These are phyloP conservation scores for Brenthis ino DNA, from an alignment of 2,888 invertebrate genomes.

Conservation along the genomic window DNA sequence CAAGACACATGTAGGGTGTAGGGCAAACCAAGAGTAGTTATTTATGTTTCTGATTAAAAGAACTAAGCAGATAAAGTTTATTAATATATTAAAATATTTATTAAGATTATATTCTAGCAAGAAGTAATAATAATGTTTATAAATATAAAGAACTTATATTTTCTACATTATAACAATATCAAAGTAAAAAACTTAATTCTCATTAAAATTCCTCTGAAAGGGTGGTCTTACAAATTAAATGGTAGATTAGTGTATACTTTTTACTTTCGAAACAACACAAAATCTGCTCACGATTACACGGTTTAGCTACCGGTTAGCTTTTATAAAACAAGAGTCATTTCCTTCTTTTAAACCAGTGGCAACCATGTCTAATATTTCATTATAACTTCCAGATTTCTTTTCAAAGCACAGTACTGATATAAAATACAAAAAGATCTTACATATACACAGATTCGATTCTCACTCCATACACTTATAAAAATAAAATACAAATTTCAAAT, in stretches of 20 bases:
- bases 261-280: constrained; percentile 56
- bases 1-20: constrained; percentile 57
- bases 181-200: constrained; percentile 32
- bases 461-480: no score
- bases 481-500: no score
- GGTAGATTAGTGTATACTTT: constrained; percentile 37
- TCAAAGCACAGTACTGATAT: neutral
- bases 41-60: constrained; percentile 25
- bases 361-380: constrained; percentile 33
- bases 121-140: neutral
- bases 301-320: constrained; percentile 49
- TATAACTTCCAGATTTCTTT: constrained; percentile 18
- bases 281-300: constrained; percentile 64
- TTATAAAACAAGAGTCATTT: constrained; percentile 63
- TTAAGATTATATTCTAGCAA: neutral
- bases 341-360: constrained; percentile 49
- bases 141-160: constrained; percentile 30
- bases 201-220: constrained; percentile 36
- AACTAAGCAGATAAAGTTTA: neutral
- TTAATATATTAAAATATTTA: neutral
- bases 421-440: no score
- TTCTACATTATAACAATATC: constrained; percentile 52
- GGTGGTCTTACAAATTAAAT: constrained; percentile 44
- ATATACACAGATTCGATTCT: no score
- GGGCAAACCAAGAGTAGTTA: constrained; percentile 28